Evolutionary conservation across 2,888 invertebrate species (phyloP), one percentile per base, ranked within the genome.

Genomic region (Heliconius charithonia): DNA sequence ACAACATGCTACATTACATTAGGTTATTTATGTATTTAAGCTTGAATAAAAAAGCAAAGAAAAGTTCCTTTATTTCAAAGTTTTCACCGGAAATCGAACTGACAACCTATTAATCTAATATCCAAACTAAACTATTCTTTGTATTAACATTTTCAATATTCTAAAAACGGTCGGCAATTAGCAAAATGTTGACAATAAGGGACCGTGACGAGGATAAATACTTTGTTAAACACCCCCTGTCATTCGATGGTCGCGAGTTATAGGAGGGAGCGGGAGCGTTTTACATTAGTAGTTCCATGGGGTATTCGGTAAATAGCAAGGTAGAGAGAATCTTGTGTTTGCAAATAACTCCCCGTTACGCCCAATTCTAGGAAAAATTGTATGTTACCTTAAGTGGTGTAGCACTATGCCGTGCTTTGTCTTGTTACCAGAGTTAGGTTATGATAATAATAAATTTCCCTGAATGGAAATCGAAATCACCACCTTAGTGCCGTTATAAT

Each of bases 151-250:
- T 82, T 82, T 83, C 78, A 83, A 84, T 84, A 82, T 82, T 69
- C 76, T 78, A 75, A 80, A 81, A 83, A 82, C 78, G 71, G 27
- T 65, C 29, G 67, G 80, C 81, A 82, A 82, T 83, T 83, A 83
- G 79, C 77, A 82, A 69, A 69, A 69, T 75, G 81, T 65, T 75
- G 79, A 74, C 78, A 80, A 83, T 83, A 83, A 83, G 82, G 82
- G 82, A 65, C 75, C 72, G 77, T 79, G 81, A 78, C 82, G 72
- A 41, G 79, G 63, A 63, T 73, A 75, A 81, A 79, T 78, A 73
- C 75, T 45, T 41, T 56, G 72, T 76, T 69, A 79, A 76, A 80
- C 70, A 25, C 41, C 62, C 76, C 56, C 72, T 63, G 78, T 80
- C 80, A 81, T 74, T 63, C 37, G 27, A 16, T n/a, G 1, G 45